A percentile compares a stretch with the other conserved stretches of the same genome.
phyloP scores from a whole-genome alignment of 2,888 invertebrate species.

The Quadroppia sp. region DNA sequence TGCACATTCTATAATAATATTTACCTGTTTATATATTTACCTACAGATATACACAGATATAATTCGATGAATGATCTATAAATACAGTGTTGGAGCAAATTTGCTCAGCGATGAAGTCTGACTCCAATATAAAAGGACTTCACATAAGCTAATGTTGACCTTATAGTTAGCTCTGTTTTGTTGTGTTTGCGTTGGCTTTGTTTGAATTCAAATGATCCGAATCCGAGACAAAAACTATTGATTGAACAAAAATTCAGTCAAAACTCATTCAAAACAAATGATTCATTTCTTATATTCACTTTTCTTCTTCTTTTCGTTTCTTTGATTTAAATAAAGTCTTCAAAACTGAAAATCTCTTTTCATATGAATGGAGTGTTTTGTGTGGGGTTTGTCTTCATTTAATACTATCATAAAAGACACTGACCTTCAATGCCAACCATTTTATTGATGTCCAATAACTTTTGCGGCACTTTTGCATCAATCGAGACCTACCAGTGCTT shows the following conservation, averaged over 20 bases:
- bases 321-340: no score
- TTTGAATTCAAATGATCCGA: conserved; percentile 33
- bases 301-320: background rate
- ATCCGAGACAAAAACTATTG: conserved; percentile 7
- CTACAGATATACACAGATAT: no score
- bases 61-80: conserved; percentile 35
- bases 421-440: background rate
- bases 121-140: background rate
- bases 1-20: conserved; percentile 19
- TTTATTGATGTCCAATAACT: conserved; percentile 27
- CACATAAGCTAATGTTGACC: conserved; percentile 34
- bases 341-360: no score
- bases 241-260: background rate
- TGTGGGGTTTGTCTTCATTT: background rate
- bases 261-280: conserved; percentile 17
- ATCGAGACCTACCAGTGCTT: background rate
- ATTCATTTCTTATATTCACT: conserved; percentile 1
- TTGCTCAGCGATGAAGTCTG: conserved; percentile 29
- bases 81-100: conserved; percentile 29
- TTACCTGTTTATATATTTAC: conserved; percentile 33
- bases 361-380: background rate
- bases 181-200: conserved; percentile 14
- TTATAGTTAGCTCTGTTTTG: conserved; percentile 13
- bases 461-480: conserved; percentile 25
- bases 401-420: conserved; percentile 17